Base-by-base conservation (phyloP, 2,797 vertebrate species). In the Macropodus opercularis region DNA sequence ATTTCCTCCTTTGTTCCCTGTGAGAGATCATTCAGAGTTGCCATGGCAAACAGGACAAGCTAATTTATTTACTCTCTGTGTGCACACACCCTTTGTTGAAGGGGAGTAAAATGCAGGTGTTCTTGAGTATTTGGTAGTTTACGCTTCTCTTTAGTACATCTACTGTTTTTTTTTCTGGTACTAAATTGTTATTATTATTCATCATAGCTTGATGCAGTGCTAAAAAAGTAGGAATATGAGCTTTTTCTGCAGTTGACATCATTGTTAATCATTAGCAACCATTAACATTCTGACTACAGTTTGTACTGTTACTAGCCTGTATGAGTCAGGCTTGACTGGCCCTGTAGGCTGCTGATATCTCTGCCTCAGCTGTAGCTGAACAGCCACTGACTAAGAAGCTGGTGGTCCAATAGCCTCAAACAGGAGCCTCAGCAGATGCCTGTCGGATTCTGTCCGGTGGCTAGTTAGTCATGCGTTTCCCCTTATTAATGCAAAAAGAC, bases 391-490 rank as follows among this genome's bases (percentile, higher is more conserved):
- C 63, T 63, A 27, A n/a, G 51, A 56, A 51, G 57, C 79, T 54
- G 72, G 74, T 83, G 68, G 77, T 51, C 63, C 72, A 75, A 49
- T 53, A 50, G 67, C 56, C 43, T 61, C 51, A 62, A 65, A 79
- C 60, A 66, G 55, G 78, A 75, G 62, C 55, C 63, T 63, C 57
- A 63, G 60, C 79, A 77, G 77, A 86, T 83, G 77, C 69, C 74
- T 77, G 72, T 81, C 63, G 2, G 18, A 62, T 23, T 49, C 22
- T 31, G 3, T 55, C 69, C 64, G n/a, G 10, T 3, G 42, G 84
- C 69, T 58, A 51, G 41, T 78, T 76, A 82, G 47, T 79, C 83
- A 81, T 46, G 54, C 32, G 34, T 68, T 69, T 81, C 27, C 47
- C 53, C 72, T 85, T 55, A 73, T 76, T 75, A 84, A 72, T 53